phyloP scores from a whole-genome alignment of 53 echinoderm and acorn worm species.

The Echinometra lucunter region DNA sequence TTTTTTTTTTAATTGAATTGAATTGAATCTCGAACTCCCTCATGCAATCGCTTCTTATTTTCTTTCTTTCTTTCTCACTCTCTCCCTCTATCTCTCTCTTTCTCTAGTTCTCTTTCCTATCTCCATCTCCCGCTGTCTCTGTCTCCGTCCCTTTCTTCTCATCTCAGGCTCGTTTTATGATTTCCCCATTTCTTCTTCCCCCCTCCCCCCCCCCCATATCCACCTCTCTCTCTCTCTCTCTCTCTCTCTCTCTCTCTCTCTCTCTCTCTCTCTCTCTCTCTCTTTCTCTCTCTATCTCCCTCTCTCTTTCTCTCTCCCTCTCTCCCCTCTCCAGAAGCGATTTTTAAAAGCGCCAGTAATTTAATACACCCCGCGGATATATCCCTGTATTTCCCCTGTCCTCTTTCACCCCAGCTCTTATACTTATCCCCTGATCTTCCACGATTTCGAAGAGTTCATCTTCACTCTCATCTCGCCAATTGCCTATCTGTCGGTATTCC shows the following conservation, averaged over 20 bases:
- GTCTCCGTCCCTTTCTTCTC: not conserved
- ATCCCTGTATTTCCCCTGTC: not conserved
- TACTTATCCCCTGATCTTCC: not conserved
- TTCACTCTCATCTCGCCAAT: not conserved
- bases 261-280: too few species aligned
- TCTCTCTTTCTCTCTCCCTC: not conserved
- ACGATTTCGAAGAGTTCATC: not conserved
- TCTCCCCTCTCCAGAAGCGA: not conserved
- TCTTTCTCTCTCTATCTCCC: not conserved
- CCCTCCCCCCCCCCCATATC: not conserved
- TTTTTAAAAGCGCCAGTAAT: not conserved
- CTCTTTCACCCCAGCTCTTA: not conserved
- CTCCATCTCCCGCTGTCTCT: not conserved
- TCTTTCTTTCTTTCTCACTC: not conserved
- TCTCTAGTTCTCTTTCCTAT: not conserved
- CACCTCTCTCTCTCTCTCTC: not conserved
- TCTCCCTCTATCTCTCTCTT: not conserved
- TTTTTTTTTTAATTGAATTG: too few species aligned
- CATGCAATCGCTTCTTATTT: too few species aligned
- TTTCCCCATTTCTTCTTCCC: not conserved
- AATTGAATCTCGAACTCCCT: too few species aligned
- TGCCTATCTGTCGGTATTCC: constrained; percentile 33
- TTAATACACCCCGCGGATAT: not conserved
- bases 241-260: too few species aligned
- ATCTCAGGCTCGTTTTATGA: not conserved